phyloP scores from a whole-genome alignment of 2,797 vertebrate genomes.

The Labeo calbasu region DNA sequence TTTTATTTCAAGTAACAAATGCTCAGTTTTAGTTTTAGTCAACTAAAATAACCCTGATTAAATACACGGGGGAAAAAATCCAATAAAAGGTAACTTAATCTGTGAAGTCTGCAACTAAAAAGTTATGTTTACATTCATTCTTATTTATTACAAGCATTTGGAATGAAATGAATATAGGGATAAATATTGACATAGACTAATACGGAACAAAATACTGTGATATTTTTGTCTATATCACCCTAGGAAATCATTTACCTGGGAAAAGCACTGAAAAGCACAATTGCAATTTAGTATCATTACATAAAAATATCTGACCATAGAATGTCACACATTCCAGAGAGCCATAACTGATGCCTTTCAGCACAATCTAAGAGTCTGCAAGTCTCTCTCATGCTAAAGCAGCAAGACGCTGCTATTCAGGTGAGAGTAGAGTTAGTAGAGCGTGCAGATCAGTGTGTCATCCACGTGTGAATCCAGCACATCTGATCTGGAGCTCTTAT shows the following conservation, averaged over 20 bases:
- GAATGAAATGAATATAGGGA: background rate
- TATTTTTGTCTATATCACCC: background rate
- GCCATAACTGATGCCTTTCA: background rate
- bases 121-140: background rate
- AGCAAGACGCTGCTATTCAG: background rate
- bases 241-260: background rate
- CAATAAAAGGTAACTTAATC: background rate
- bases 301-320: background rate
- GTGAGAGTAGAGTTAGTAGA: conserved; percentile 11
- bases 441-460: conserved; percentile 12
- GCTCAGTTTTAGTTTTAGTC: background rate
- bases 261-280: background rate
- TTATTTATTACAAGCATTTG: background rate
- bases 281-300: background rate
- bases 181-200: background rate
- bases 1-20: background rate
- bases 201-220: background rate
- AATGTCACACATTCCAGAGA: background rate
- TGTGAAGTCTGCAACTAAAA: background rate
- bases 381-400: background rate
- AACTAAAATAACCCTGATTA: background rate
- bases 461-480: conserved; percentile 5
- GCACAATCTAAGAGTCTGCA: background rate
- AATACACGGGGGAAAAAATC: background rate
- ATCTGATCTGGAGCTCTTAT: conserved; percentile 13